Base-by-base conservation (phyloP, 2,113 vertebrate genomes). In the Hippolais icterina region DNA sequence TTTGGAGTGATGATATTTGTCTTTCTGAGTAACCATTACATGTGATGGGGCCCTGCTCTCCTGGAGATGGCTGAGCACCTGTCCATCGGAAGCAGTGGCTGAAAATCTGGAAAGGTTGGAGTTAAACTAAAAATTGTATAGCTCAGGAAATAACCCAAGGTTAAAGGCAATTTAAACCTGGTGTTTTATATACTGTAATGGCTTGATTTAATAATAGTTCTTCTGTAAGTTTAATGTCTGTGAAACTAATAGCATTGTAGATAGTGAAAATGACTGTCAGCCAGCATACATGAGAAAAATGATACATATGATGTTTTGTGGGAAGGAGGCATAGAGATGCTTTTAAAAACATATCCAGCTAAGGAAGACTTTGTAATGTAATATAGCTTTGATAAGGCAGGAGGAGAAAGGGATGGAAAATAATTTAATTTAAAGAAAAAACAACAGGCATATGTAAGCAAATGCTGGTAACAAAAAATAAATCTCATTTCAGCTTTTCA, bases 351-450 rank as follows among this genome's bases (percentile, higher is more conserved):
- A 65, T 71, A 78, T 93, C 15, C 17, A 91, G 47, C 17, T 87
- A 63, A 72, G 47, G 75, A 95, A 74, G 20, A 70, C 46, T 91
- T 96, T 87, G 87, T 65, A 56, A 91, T 79, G 50, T 72, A 81
- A 80, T 61, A 60, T 31, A 89, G 7, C 35, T 90, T 95, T 92
- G 76, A 92, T 93, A 90, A 85, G 66, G 31, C 28, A 89, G 42
- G 35, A 93, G n/a, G 31, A 91, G 74, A 66, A 31, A 82, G 60
- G 27, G 33, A 75, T n/a, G 11, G 41, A 88, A 94, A 81, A 75
- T 66, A 94, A 87, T 42, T n/a, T 49, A 86, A 61, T 90, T 93
- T 95, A 80, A 94, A 89, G 50, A 93, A 79, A 85, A 96, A 92
- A 74, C 33, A 96, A 63, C 31, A 54, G 57, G 35, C 89, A 94